Base-by-base conservation (phyloP, 2,797 vertebrate species). In the Apogon talboti region DNA sequence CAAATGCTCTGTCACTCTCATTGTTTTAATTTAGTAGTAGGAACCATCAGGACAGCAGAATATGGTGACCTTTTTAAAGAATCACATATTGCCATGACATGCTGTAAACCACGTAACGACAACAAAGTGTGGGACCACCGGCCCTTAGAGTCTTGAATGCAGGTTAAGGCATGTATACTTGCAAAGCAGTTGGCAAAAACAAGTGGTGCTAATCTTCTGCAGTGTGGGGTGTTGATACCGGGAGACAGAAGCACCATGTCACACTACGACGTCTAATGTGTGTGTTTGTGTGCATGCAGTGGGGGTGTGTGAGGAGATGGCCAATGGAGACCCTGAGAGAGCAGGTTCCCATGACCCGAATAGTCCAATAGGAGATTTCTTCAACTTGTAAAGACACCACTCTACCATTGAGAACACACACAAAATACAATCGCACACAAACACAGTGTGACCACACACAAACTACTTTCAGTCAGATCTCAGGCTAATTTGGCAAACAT, bases 301-400 rank as follows among this genome's bases (percentile, higher is more conserved):
- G 49, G 18, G 76, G 28, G 52, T 65, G 62, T 76, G 74, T 60
- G 66, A 77, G 58, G 68, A 64, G 80, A 80, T 82, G 80, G 76
- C 83, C 83, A 89, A 80, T 78, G 71, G 77, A 84, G 75, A 86
- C 75, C 79, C 67, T 46, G 52, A 69, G 68, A 78, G 84, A 80
- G 78, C 80, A 87, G 60, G 69, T 91, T 91, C 91, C 89, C 91
- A 92, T 92, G 90, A 88, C 89, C 89, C 58, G 38, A 60, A 41
- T 62, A 54, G 83, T 72, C 80, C 80, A 87, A 86, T 69, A 73
- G 73, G 72, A 84, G 71, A 66, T 74, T 76, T 86, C 70, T 76
- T 86, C 74, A 83, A 84, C 78, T 87, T 86, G 67, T 70, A 75
- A 78, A 83, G 76, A 87, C 79, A 62, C 51, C 16, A 74, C 57